Conservation (phyloP, 2,113 vertebrate genomes). For the Eleginops maclovinus region DNA sequence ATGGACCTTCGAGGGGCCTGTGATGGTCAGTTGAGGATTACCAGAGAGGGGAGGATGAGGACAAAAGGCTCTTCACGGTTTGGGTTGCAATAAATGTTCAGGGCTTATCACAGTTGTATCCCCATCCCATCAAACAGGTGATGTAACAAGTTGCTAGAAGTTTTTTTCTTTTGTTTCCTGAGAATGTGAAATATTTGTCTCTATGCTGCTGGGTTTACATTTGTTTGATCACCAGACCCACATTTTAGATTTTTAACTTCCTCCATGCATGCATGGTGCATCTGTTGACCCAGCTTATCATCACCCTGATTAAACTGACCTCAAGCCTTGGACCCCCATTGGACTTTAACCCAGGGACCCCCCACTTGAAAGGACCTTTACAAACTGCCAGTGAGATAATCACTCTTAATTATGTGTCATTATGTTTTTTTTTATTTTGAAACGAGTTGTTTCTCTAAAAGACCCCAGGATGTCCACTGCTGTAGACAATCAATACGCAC, state of each 20-base stretch:
- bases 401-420: conserved; percentile 25
- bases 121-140: neutral
- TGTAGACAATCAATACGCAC: conserved; percentile 65
- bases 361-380: conserved; percentile 23
- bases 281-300: conserved; percentile 11
- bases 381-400: conserved; percentile 32
- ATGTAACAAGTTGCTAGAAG: conserved; percentile 1
- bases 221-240: neutral
- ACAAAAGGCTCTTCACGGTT: conserved; percentile 2
- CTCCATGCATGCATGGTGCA: conserved; percentile 14
- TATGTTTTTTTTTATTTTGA: neutral
- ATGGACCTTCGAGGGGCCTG: conserved; percentile 38
- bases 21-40: neutral
- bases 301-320: conserved; percentile 7
- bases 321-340: conserved; percentile 14
- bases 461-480: conserved; percentile 39
- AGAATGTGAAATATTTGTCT: neutral
- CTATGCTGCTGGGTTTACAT: neutral
- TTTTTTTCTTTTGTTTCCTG: conserved; percentile 10
- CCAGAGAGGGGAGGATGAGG: neutral
- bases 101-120: conserved; percentile 12
- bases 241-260: neutral
- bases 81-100: conserved; percentile 19
- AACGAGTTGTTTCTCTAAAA: conserved; percentile 23
- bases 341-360: conserved; percentile 29